Percentiles rank a stretch among this genome's conserved stretches.
Conservation (phyloP, 2,797 vertebrate genomes). For the Chaunax sp. region DNA sequence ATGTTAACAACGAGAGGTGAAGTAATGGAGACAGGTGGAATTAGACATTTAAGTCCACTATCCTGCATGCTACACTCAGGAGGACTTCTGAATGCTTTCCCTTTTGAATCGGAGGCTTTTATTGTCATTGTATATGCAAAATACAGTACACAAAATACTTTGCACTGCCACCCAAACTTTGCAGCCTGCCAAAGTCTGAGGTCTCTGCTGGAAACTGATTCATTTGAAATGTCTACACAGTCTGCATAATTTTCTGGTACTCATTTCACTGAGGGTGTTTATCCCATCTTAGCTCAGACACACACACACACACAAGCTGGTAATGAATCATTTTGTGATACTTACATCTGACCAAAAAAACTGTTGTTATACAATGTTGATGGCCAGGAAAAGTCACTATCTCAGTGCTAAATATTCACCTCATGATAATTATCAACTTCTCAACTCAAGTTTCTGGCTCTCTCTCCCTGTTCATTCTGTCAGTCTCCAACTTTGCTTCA, state of each 20-base stretch:
- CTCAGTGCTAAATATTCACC: slow-evolving; percentile 40
- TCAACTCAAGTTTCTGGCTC: slow-evolving; percentile 41
- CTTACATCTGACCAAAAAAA: slow-evolving; percentile 25
- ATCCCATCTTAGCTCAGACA: slow-evolving; percentile 13
- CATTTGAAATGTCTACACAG: slow-evolving; percentile 2
- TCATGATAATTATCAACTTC: slow-evolving; percentile 61
- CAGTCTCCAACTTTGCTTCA: slow-evolving; percentile 43
- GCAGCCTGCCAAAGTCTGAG: background rate
- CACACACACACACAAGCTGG: slow-evolving; percentile 20
- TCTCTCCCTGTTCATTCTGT: slow-evolving; percentile 35
- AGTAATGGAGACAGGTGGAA: no score
- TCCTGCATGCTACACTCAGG: background rate
- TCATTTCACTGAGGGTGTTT: slow-evolving; percentile 13
- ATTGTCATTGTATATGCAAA: no score
- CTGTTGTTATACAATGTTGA: slow-evolving; percentile 38
- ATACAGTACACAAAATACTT: background rate
- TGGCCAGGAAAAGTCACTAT: slow-evolving; percentile 33
- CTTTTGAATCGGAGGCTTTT: no score
- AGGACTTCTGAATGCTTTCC: background rate
- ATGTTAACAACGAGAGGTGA: no score
- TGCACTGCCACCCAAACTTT: slow-evolving; percentile 8
- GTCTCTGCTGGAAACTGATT: slow-evolving; percentile 5
- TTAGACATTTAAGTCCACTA: background rate
- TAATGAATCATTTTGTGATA: slow-evolving; percentile 29
- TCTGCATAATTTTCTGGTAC: slow-evolving; percentile 4